Conservation (phyloP, 1,140 invertebrate genomes). For the Aphaenogaster rudis region DNA sequence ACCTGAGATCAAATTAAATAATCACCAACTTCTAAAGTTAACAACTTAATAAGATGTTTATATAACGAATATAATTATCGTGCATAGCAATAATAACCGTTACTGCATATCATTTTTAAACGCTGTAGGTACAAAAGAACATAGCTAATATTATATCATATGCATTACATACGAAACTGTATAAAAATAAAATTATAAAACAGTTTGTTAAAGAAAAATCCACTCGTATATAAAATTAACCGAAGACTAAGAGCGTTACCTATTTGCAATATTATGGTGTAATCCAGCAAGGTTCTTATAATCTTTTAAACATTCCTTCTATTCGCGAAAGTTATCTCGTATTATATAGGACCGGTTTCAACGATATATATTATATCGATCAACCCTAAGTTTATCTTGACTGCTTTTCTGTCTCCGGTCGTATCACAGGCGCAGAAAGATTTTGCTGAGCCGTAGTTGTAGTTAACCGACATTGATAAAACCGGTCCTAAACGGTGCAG, state of each 20-base stretch:
- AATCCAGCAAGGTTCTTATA: not conserved
- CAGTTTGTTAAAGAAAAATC: slow-evolving; percentile 9
- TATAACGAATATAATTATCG: not conserved
- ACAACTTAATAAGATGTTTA: not conserved
- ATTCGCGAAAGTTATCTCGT: slow-evolving; percentile 1
- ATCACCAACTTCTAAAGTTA: not conserved
- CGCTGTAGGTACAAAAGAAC: not conserved
- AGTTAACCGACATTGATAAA: slow-evolving; percentile 21
- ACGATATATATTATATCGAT: not conserved
- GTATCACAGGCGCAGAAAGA: not conserved
- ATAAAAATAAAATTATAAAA: not conserved
- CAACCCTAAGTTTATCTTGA: slow-evolving; percentile 18
- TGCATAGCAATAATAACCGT: not conserved
- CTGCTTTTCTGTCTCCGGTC: not conserved
- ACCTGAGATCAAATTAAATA: not conserved
- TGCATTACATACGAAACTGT: not conserved
- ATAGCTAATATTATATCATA: not conserved
- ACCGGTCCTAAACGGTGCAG: slow-evolving; percentile 23
- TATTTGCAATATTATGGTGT: not conserved
- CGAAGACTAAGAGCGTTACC: not conserved
- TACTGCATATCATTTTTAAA: not conserved
- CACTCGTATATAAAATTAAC: not conserved
- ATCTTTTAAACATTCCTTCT: slow-evolving; percentile 22
- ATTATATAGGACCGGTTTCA: slow-evolving; percentile 38
- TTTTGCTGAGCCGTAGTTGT: not conserved